Base-by-base conservation (phyloP, 2,797 vertebrate genomes). In the Sciaenops ocellatus region DNA sequence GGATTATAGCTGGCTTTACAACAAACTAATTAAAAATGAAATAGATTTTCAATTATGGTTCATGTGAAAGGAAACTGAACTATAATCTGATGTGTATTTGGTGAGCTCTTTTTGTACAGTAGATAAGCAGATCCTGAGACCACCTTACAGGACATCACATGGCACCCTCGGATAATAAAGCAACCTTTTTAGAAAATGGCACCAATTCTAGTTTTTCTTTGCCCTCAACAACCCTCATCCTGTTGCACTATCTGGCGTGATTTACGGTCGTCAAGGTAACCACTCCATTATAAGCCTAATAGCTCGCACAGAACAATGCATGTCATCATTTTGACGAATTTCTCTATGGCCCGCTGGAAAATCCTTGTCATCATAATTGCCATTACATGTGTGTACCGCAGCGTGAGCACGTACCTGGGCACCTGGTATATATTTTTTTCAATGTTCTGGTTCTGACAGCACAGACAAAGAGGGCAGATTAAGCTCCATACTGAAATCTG, bases 211-310 rank as follows among this genome's bases (percentile, higher is more conserved):
- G 15, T 57, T 79, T 84, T 84, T 69, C 72, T 79, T 69, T 64
- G 72, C 60, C 77, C 78, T 75, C 68, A 38, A 69, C 66, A 81
- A 83, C 83, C 77, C 70, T 79, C 73, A 68, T 83, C 77, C 85
- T 70, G 66, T 79, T 68, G 79, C 80, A 63, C 76, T 80, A 76
- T 79, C 78, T 81, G 73, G 85, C 83, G 87, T 84, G 80, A 90
- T 88, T 90, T 82, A 83, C 47, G 24, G 93, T 91, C 62, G 72
- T 68, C 92, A 85, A 56, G 90, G 91, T 84, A 92, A 93, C 92
- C 86, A 22, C 87, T 87, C 85, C 87, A 86, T 91, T 89, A 90
- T 74, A 51, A 75, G 80, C 82, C 76, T 92, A 93, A 94, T 86
- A 82, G 90, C 90, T 83, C 1, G 3, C n/a, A 18, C 73, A 55